phyloP scores from a whole-genome alignment of 2,113 vertebrate species.

The Etia nguti region DNA sequence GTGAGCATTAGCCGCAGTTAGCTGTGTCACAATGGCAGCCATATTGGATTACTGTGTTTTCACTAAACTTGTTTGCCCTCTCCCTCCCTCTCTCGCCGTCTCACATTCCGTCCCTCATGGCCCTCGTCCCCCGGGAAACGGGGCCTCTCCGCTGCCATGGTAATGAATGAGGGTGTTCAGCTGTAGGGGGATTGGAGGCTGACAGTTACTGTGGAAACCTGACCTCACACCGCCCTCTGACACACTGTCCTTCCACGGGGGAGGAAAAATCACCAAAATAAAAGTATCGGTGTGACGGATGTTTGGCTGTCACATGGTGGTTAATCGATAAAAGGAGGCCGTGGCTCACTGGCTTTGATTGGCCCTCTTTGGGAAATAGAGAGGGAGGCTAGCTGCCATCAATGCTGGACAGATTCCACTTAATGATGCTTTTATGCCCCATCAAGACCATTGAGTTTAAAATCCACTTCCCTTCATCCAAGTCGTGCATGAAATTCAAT shows the following conservation, averaged over 20 bases:
- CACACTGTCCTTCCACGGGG: not conserved
- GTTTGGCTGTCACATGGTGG: conserved; percentile 43
- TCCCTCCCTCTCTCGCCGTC: conserved; percentile 43
- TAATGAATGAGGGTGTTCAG: conserved; percentile 69
- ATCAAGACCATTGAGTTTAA: not conserved
- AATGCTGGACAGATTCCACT: not conserved
- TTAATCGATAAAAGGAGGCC: conserved; percentile 43
- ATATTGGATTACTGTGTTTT: conserved; percentile 71
- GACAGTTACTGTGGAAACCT: conserved; percentile 64
- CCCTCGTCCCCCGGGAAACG: conserved; percentile 59
- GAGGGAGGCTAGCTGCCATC: not conserved
- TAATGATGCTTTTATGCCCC: conserved; percentile 7
- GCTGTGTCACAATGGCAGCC: conserved; percentile 58
- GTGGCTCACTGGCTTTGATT: conserved; percentile 20
- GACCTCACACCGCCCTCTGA: conserved; percentile 62
- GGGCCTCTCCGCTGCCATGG: conserved; percentile 65
- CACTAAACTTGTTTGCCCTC: conserved; percentile 69
- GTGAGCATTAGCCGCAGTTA: not conserved
- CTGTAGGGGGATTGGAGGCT: conserved; percentile 51
- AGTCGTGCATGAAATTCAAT: not conserved
- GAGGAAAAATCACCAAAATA: conserved; percentile 13
- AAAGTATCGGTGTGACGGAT: conserved; percentile 54
- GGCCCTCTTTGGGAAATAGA: conserved; percentile 8
- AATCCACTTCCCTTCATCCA: conserved; percentile 10
- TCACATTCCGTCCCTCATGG: conserved; percentile 63